Evolutionary conservation across 2,797 vertebrate genomes (phyloP).

Genomic region (Cyclopterus lumpus): DNA sequence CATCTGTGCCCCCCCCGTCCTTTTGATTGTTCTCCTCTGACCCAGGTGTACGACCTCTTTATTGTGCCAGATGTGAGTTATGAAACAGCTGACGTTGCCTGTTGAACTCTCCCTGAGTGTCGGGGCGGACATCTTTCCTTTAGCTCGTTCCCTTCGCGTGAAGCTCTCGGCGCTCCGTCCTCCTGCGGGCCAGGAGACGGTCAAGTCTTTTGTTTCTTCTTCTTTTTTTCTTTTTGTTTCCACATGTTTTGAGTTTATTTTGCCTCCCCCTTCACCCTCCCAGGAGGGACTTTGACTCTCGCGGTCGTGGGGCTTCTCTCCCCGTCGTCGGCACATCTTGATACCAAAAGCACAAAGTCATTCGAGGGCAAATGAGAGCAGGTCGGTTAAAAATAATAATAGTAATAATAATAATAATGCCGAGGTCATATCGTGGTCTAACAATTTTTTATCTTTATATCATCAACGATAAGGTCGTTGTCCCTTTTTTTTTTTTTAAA

Average conservation of each 20-base stretch:
- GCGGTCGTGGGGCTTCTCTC: constrained; percentile 1
- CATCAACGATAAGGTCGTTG: neutral
- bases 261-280: constrained; percentile 58
- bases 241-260: constrained; percentile 64
- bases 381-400: neutral
- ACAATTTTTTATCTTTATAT: constrained; percentile 10
- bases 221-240: constrained; percentile 43
- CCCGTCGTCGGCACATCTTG: constrained; percentile 38
- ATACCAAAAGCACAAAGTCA: constrained; percentile 55
- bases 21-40: neutral
- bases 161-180: neutral
- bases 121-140: neutral
- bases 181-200: constrained; percentile 78
- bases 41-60: constrained; percentile 50
- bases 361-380: constrained; percentile 41
- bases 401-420: neutral
- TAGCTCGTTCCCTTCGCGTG: neutral
- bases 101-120: constrained; percentile 59
- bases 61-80: constrained; percentile 71
- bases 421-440: neutral
- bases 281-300: constrained; percentile 40
- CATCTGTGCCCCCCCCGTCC: neutral
- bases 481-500: constrained; percentile 17
- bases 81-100: constrained; percentile 63
- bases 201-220: constrained; percentile 22